Evolutionary conservation across 2,888 invertebrate species (phyloP), one percentile per base, ranked within the genome.

Genomic region (Calephelis perditalis): DNA sequence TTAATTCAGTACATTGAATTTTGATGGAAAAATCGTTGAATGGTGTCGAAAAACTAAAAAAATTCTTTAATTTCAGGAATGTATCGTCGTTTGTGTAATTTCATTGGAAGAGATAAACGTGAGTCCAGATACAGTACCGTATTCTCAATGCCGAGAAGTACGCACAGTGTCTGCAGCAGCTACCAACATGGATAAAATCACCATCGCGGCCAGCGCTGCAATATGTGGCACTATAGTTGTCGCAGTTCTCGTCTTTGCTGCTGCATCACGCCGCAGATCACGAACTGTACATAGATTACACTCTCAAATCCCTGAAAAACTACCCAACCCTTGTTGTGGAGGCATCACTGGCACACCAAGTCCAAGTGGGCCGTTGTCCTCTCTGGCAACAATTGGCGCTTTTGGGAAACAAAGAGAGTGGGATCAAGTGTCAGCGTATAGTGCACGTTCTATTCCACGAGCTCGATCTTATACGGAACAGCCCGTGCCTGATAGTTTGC

Each of bases 131-230:
- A 95, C 94, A 68, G 96, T 97, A 65, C 97, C 96, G 57, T 96
- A 95, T 85, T 92, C 92, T 65, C 97, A 96, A 84, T 98, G 98
- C 76, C 93, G 96, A 60, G 98, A 98, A 87, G 96, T 97, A 62
- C 94, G 97, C 66, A 97, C 97, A 3, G 95, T 95, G 57, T 93
- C 95, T 57, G 94, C 96, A 15, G 94, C 95, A 56, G 94, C 96
- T 59, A 95, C 96, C 61, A 96, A 97, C 86, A 97, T 97, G 96
- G 98, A 98, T 88, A 97, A 97, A 84, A 97, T 98, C 75, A 97
- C 98, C 59, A 98, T 98, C 74, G 97, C 96, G 36, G 97, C 97
- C 5, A 96, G 97, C 76, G 97, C 97, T 26, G 97, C 97, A 62
- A 97, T 98, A 76, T 97, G 97, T 82, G 96, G 96, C 52, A 97